phyloP scores from a whole-genome alignment of 2,113 vertebrate species.

The Trinectes maculatus region DNA sequence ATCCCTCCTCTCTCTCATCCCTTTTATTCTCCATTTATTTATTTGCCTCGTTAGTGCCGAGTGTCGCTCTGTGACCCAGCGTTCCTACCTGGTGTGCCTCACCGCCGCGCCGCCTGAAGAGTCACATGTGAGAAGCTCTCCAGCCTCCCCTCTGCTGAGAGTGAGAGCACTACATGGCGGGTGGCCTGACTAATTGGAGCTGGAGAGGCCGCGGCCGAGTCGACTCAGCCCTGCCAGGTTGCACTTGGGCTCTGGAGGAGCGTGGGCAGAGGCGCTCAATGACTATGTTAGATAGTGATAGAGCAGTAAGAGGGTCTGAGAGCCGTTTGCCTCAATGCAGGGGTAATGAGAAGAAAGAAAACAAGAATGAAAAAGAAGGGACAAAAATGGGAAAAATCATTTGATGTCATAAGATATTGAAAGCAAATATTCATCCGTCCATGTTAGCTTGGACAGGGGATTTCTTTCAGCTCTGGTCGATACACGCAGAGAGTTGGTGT shows the following conservation, averaged over 20 bases:
- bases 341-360: slow-evolving; percentile 23
- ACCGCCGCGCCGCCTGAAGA: slow-evolving; percentile 13
- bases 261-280: slow-evolving; percentile 33
- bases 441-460: too few relatives aligned
- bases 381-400: too few relatives aligned
- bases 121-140: slow-evolving; percentile 46
- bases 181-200: slow-evolving; percentile 57
- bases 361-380: slow-evolving; percentile 15
- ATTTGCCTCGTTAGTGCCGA: slow-evolving; percentile 51
- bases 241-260: slow-evolving; percentile 29
- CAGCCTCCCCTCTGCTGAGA: slow-evolving; percentile 25
- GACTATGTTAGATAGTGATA: slow-evolving; percentile 27
- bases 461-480: too few relatives aligned
- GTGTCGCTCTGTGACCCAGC: slow-evolving; percentile 28
- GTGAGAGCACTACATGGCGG: slow-evolving; percentile 19
- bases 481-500: too few relatives aligned
- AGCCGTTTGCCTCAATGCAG: slow-evolving; percentile 19
- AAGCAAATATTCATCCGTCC: too few relatives aligned
- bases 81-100: slow-evolving; percentile 2
- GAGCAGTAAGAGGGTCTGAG: slow-evolving; percentile 33
- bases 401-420: too few relatives aligned
- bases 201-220: slow-evolving; percentile 38
- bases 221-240: slow-evolving; percentile 26
- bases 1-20: background rate
- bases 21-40: slow-evolving; percentile 14